A percentile compares a stretch with the other conserved stretches of the same genome.
phyloP scores from a whole-genome alignment of 1,140 invertebrate species.

The Pomacea maculata region DNA sequence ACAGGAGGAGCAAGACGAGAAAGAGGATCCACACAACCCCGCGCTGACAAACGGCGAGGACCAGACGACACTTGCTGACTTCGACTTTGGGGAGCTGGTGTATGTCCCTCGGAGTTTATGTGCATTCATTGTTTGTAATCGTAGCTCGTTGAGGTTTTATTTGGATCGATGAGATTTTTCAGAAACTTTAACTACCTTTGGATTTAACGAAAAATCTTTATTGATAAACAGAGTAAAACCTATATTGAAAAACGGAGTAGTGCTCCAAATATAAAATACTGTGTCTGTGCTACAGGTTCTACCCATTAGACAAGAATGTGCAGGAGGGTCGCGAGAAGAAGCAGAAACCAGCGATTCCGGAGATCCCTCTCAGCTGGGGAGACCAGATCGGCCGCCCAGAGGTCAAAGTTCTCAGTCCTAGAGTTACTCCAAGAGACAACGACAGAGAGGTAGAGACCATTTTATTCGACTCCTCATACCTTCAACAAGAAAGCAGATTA shows the following conservation, averaged over 20 bases:
- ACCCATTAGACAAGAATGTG: conserved; percentile 2
- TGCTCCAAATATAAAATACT: neutral
- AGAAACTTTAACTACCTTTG: no score
- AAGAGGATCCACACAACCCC: neutral
- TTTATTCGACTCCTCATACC: no score
- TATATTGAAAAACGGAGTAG: no score
- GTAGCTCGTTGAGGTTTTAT: no score
- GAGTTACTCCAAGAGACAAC: conserved; percentile 11
- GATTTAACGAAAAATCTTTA: no score
- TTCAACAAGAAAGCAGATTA: no score
- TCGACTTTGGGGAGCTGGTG: neutral
- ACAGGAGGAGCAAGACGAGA: conserved; percentile 3
- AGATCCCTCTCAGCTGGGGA: conserved; percentile 48
- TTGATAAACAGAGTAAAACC: no score
- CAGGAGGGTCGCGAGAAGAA: neutral
- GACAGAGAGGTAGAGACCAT: conserved; percentile 21
- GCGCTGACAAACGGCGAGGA: neutral
- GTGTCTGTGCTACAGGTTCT: conserved; percentile 3
- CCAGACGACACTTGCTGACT: neutral
- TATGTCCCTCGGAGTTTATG: neutral
- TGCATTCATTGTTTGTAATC: no score
- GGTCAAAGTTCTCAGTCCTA: conserved; percentile 43
- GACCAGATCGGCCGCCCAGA: conserved; percentile 40
- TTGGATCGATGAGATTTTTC: no score
- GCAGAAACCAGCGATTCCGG: neutral